phyloP scores from a whole-genome alignment of 1,140 invertebrate species.

The Diploscapter pachys region DNA sequence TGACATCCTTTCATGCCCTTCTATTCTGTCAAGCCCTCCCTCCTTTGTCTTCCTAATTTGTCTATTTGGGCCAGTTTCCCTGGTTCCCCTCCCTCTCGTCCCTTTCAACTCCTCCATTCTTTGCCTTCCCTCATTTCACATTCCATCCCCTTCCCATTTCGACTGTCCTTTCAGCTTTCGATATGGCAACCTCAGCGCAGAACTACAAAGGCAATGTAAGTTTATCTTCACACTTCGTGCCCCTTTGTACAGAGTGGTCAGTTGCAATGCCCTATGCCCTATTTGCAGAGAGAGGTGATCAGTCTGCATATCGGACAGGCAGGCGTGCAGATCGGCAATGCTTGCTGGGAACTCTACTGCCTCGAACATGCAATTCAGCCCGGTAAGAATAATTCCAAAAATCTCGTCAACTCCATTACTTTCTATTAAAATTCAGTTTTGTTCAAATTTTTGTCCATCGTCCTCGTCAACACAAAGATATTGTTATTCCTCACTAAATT shows the following conservation, averaged over 20 bases:
- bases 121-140: no score
- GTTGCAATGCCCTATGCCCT: no score
- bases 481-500: no score
- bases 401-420: background rate
- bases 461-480: background rate
- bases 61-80: no score
- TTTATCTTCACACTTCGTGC: background rate
- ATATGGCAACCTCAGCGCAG: no score
- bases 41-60: no score
- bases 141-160: no score
- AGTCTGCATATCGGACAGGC: constrained; percentile 82
- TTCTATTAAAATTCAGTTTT: background rate
- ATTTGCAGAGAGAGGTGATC: constrained; percentile 73
- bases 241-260: background rate
- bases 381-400: background rate
- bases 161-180: no score
- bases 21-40: no score
- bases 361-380: constrained; percentile 65
- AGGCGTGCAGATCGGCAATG: constrained; percentile 82
- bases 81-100: no score
- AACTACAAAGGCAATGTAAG: background rate
- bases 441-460: background rate
- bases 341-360: constrained; percentile 78
- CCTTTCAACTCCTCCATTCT: no score
- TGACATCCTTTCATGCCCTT: no score